Evolutionary conservation across 2,888 invertebrate species (phyloP).

Genomic region (Epistrophella euchroma): DNA sequence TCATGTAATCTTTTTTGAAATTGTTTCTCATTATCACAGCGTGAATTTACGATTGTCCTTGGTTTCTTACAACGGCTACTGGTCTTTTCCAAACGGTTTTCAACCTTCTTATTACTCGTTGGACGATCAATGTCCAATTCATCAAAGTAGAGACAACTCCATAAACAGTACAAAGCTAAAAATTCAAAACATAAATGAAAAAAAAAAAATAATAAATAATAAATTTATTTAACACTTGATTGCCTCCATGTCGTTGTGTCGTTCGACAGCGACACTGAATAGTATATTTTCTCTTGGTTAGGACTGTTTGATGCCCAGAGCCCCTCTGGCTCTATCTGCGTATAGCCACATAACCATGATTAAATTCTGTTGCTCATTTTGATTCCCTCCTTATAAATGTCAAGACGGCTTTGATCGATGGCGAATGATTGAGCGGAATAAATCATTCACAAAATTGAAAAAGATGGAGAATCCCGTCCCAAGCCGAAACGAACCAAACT

Average conservation of each 20-base stretch:
- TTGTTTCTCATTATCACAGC: conserved; percentile 11
- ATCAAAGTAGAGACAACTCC: conserved; percentile 25
- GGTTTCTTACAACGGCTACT: neutral
- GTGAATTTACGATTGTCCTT: conserved; percentile 3
- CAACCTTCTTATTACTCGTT: neutral
- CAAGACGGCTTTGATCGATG: conserved; percentile 73
- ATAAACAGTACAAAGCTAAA: conserved; percentile 24
- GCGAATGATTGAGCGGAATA: conserved; percentile 75
- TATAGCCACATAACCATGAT: conserved; percentile 54
- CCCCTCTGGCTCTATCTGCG: conserved; percentile 12
- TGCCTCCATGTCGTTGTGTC: conserved; percentile 27
- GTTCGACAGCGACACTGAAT: conserved; percentile 24
- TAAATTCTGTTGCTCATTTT: conserved; percentile 70
- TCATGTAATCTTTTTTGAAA: neutral
- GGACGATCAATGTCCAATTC: conserved; percentile 22
- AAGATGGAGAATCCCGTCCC: conserved; percentile 51
- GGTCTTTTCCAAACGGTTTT: neutral
- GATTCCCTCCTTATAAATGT: conserved; percentile 69
- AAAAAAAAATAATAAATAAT: conserved; percentile 9
- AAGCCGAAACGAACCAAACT: neutral
- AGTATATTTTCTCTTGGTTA: neutral
- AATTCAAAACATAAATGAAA: conserved; percentile 35
- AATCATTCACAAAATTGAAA: conserved; percentile 74
- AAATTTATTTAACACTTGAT: conserved; percentile 66
- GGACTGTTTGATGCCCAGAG: no score